Base-by-base conservation (phyloP, 2,888 invertebrate genomes). In the Drosophila yooni region DNA sequence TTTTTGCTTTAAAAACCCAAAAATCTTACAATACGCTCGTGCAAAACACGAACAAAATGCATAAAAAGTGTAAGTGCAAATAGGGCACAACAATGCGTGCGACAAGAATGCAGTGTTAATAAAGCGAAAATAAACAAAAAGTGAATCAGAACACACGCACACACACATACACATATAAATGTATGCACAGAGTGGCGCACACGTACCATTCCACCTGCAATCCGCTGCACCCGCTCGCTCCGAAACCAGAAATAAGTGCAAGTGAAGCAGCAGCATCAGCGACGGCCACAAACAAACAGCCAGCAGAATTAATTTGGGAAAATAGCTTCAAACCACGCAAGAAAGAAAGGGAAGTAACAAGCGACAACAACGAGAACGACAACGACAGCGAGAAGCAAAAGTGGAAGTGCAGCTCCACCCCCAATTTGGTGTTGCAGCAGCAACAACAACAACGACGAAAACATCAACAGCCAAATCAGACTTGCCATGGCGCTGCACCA, bases 181-280 rank as follows among this genome's bases (percentile, higher is more conserved):
- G 15, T 33, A 43, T 43, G 43, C 60, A 68, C 40, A 74, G 52
- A 75, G 60, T 53, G 27, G 64, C 52, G 36, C 60, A 63, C 66
- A 70, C 46, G 46, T 46, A 25, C 43, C 21, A 43, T 13, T 50
- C 63, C 73, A 81, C 70, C 70, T 67, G 67, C 72, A 75, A 70
- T 67, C 81, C 78, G 69, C 63, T 46, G 57, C 71, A 68, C 81
- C 81, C 77, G 63, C 63, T 27, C 56, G 36, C 65, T 56, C 54
- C 4, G 43, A 80, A 86, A 88, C 85, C 71, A 88, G 85, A 76
- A 86, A 86, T 87, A 89, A 87, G 87, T 87, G 89, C 89, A 87
- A 87, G 87, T 87, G 87, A 84, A 86, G 78, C 89, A 81, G 82
- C 74, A 70, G 40, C 61, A 62, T 48, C 64, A 66, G 63, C 68